A percentile compares a stretch with the other conserved stretches of the same genome.
phyloP scores from a whole-genome alignment of 2,797 vertebrate genomes.

The Pelochelys cantorii region DNA sequence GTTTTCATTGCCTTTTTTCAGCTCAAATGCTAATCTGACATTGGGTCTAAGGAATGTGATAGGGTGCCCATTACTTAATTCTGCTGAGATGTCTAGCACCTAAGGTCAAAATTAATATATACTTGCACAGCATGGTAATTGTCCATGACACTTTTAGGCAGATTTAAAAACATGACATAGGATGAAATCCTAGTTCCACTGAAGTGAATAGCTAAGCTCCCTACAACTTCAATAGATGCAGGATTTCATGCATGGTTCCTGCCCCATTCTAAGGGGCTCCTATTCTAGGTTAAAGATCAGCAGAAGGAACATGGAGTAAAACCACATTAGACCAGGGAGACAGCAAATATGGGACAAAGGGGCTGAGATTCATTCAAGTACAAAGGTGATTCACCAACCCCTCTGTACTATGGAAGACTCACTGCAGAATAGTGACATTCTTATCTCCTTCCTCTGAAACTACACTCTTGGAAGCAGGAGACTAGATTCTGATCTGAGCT shows the following conservation, averaged over 20 bases:
- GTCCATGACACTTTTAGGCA: neutral
- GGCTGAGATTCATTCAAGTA: neutral
- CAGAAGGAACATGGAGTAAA: neutral
- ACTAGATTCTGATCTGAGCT: neutral
- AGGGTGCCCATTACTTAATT: neutral
- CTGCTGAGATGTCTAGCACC: neutral
- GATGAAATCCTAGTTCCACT: neutral
- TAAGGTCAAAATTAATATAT: neutral
- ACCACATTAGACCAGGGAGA: neutral
- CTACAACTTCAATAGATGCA: neutral
- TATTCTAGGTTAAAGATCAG: neutral
- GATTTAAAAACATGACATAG: neutral
- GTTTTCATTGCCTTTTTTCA: neutral
- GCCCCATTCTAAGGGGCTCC: neutral
- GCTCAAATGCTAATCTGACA: neutral
- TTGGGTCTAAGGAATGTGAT: neutral
- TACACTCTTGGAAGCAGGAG: neutral
- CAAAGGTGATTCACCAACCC: neutral
- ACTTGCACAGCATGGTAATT: neutral
- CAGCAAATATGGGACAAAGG: neutral
- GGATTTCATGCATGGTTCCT: neutral
- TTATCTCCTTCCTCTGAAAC: neutral
- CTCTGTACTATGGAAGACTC: neutral
- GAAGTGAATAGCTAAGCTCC: neutral
- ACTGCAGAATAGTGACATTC: neutral